These are phyloP conservation scores for Sitophilus oryzae DNA, from an alignment of 1,140 invertebrate species.

Conservation along the genomic window DNA sequence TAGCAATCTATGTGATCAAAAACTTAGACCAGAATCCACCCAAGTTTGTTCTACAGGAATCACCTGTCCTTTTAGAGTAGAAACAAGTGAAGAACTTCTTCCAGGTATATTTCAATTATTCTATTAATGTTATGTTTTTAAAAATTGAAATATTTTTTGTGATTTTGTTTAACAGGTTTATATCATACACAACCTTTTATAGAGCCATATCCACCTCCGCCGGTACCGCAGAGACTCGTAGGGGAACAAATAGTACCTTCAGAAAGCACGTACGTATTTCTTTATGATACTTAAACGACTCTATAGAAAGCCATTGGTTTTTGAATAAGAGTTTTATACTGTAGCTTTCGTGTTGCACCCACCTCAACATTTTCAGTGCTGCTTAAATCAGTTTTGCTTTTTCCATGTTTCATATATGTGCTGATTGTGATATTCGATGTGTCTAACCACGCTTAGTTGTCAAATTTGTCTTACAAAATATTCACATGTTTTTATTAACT, in stretches of 20 bases:
- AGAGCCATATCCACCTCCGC: conserved; percentile 60
- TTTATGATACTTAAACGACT: background rate
- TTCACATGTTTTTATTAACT: no score
- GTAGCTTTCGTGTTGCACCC: conserved; percentile 21
- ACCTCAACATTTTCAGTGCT: conserved; percentile 9
- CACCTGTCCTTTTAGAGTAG: conserved; percentile 48
- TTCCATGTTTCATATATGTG: background rate
- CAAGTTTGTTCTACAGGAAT: conserved; percentile 63
- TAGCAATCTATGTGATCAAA: conserved; percentile 48
- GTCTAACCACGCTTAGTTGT: no score
- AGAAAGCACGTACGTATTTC: conserved; percentile 65
- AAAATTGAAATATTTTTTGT: conserved; percentile 9
- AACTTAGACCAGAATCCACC: conserved; percentile 53
- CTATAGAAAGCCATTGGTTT: background rate
- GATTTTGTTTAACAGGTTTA: conserved; percentile 40
- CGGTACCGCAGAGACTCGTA: conserved; percentile 59
- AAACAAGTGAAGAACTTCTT: conserved; percentile 37
- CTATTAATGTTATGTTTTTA: background rate
- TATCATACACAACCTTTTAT: conserved; percentile 61
- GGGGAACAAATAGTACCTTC: conserved; percentile 63
- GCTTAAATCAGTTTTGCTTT: background rate
- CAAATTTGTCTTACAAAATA: no score
- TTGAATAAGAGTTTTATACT: conserved; percentile 7
- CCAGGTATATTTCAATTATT: conserved; percentile 20
- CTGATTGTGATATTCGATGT: background rate